phyloP scores from a whole-genome alignment of 2,888 invertebrate species.

The Chironomus riparius region DNA sequence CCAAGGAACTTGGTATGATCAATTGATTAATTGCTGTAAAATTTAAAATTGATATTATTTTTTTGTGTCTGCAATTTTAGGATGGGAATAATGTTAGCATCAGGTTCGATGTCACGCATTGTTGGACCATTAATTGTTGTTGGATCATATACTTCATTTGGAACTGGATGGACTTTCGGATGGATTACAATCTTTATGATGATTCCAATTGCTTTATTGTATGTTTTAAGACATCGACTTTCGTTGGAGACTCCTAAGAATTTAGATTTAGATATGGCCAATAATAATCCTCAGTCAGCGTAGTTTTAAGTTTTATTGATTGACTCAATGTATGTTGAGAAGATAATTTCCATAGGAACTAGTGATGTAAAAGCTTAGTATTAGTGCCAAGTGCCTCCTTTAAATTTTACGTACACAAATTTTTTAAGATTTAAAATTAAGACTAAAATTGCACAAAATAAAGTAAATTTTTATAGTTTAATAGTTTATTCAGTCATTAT shows the following conservation, averaged over 20 bases:
- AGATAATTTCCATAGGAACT: too few species aligned
- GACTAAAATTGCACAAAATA: too few species aligned
- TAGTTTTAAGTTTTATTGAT: neutral
- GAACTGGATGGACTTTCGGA: constrained; percentile 72
- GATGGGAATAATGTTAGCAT: constrained; percentile 77
- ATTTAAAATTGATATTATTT: too few species aligned
- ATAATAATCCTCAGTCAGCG: neutral
- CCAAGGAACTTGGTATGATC: constrained; percentile 63
- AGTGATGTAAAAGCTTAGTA: too few species aligned
- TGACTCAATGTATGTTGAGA: too few species aligned
- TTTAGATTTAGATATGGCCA: neutral
- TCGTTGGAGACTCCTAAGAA: neutral
- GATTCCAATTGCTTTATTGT: constrained; percentile 57
- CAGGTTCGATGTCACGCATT: constrained; percentile 73
- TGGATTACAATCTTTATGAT: constrained; percentile 64
- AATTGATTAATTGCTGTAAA: too few species aligned
- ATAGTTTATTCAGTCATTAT: too few species aligned
- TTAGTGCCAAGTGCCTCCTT: too few species aligned
- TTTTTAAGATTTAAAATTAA: too few species aligned
- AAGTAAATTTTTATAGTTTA: too few species aligned
- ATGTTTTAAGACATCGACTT: neutral
- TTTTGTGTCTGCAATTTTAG: too few species aligned
- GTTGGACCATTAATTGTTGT: constrained; percentile 77
- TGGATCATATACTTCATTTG: constrained; percentile 66
- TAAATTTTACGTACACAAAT: too few species aligned